phyloP scores from a whole-genome alignment of 2,113 vertebrate genomes.

The Erythrocercus mccallii region DNA sequence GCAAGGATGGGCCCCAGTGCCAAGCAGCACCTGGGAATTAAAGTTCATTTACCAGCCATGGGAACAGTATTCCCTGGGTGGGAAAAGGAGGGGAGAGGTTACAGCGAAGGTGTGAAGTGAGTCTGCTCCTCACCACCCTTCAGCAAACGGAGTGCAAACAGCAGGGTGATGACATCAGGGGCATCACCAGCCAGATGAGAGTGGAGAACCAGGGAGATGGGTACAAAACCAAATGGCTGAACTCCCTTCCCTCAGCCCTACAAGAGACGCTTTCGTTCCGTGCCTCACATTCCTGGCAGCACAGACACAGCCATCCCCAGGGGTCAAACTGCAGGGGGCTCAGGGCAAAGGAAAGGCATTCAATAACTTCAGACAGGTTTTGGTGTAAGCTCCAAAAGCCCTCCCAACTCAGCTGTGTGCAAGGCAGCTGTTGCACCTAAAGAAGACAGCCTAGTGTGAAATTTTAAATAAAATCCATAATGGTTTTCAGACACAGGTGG shows the following conservation, averaged over 20 bases:
- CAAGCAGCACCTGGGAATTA: neutral
- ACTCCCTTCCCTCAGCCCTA: neutral
- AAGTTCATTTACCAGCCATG: neutral
- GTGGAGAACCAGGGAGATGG: neutral
- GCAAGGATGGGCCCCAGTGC: neutral
- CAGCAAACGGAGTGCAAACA: neutral
- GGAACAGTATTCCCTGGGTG: neutral
- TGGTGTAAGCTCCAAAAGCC: neutral
- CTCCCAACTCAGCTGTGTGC: neutral
- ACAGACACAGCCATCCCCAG: neutral
- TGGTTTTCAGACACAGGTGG: neutral
- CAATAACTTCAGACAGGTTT: neutral
- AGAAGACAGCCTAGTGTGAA: neutral
- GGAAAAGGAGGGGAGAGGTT: neutral
- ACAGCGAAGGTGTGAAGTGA: neutral
- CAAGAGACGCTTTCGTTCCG: neutral
- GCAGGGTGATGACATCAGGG: neutral
- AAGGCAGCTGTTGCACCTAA: neutral
- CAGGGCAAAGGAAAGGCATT: neutral
- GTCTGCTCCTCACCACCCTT: too few relatives aligned
- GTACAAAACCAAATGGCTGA: neutral
- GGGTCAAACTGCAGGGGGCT: rapidly evolving
- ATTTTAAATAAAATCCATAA: neutral
- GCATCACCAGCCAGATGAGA: neutral
- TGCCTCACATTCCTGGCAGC: neutral